Percentiles rank a stretch among this genome's conserved stretches.
Evolutionary conservation across 2,113 vertebrate species (phyloP).

Genomic region (Melozone crissalis): DNA sequence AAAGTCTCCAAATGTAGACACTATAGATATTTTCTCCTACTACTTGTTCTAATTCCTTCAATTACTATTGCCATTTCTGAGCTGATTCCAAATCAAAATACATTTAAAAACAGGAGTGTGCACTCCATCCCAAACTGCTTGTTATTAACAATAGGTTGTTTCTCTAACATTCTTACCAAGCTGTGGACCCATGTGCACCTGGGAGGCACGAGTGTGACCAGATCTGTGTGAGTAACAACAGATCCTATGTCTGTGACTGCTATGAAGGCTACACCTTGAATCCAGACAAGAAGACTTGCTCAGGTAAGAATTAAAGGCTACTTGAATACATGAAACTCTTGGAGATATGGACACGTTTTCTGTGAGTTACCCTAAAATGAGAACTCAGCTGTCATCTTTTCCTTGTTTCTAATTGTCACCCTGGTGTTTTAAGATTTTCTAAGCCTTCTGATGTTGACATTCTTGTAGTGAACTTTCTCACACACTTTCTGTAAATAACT

Average conservation of each 20-base stretch:
- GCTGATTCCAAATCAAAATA: background rate
- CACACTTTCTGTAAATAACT: too few species aligned
- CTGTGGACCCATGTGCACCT: conserved; percentile 80
- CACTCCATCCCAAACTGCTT: background rate
- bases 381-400: background rate
- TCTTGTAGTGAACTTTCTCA: too few species aligned
- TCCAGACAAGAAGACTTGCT: conserved; percentile 86
- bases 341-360: background rate
- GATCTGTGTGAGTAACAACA: conserved; percentile 78
- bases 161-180: conserved; percentile 51
- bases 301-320: conserved; percentile 72
- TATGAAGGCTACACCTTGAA: conserved; percentile 84
- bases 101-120: background rate
- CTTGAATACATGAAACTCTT: background rate
- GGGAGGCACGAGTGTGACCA: conserved; percentile 87
- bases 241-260: conserved; percentile 86
- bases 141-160: background rate
- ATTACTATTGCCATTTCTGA: background rate
- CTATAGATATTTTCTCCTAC: background rate
- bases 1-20: background rate
- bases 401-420: background rate
- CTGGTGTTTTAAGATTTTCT: too few species aligned
- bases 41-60: background rate
- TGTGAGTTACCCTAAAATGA: background rate
- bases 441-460: too few species aligned